Percentiles rank a stretch among this genome's conserved stretches.
These are phyloP conservation scores for Zaprionus gabonicus DNA, from an alignment of 1,140 invertebrate species.

Conservation along the genomic window DNA sequence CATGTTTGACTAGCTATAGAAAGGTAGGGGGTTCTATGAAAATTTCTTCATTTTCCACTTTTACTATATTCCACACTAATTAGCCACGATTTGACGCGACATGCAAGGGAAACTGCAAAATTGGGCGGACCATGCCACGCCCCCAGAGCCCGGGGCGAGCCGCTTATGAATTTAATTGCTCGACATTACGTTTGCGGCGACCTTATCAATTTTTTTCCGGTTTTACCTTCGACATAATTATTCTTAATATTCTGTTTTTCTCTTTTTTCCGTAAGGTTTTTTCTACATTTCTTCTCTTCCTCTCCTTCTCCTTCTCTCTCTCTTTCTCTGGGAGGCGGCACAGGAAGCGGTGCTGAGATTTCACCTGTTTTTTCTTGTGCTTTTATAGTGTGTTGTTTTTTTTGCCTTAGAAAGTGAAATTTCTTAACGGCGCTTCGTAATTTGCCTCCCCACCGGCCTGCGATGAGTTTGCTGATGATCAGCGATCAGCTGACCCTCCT, in stretches of 20 bases:
- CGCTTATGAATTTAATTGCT: slow-evolving; percentile 65
- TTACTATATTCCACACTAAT: slow-evolving; percentile 51
- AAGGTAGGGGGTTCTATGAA: slow-evolving; percentile 27
- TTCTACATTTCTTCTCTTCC: slow-evolving; percentile 21
- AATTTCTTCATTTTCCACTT: slow-evolving; percentile 60
- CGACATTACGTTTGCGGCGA: slow-evolving; percentile 44
- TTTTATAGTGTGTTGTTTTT: slow-evolving; percentile 22
- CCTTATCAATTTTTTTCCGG: slow-evolving; percentile 56
- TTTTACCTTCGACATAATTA: slow-evolving; percentile 52
- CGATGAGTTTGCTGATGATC: slow-evolving; percentile 11
- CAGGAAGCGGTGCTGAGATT: slow-evolving; percentile 47
- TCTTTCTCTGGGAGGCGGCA: slow-evolving; percentile 5
- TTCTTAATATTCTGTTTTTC: slow-evolving; percentile 53
- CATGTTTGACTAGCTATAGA: slow-evolving; percentile 11
- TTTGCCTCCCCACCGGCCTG: slow-evolving; percentile 29
- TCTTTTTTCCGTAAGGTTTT: slow-evolving; percentile 1
- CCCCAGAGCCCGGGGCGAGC: slow-evolving; percentile 24
- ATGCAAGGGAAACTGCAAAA: slow-evolving; percentile 57
- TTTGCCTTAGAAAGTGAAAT: slow-evolving; percentile 63
- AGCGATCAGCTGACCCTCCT: slow-evolving; percentile 9
- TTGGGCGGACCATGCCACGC: slow-evolving; percentile 33
- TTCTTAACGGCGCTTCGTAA: slow-evolving; percentile 56
- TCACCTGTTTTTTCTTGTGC: slow-evolving; percentile 49
- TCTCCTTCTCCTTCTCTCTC: slow-evolving; percentile 1
- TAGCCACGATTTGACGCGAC: slow-evolving; percentile 58